phyloP scores from a whole-genome alignment of 2,113 vertebrate genomes.

The Cynoglossus semilaevis region DNA sequence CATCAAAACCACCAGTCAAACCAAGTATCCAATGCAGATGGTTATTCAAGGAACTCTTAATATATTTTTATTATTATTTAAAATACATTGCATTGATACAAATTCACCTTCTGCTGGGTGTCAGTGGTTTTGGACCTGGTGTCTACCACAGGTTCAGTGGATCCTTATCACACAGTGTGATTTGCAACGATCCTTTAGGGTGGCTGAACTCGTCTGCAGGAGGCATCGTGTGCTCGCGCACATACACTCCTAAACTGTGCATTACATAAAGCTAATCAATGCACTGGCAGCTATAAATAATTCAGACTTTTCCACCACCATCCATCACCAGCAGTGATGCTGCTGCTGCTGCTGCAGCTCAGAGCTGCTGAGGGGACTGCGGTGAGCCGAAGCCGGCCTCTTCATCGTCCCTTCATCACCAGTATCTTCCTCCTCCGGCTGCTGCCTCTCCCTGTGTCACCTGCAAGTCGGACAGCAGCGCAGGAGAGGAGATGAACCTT shows the following conservation, averaged over 20 bases:
- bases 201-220: no score
- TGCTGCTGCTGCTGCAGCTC: conserved; percentile 23
- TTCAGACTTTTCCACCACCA: conserved; percentile 32
- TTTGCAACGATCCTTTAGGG: no score
- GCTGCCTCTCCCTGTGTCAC: conserved; percentile 9
- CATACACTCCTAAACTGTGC: conserved; percentile 18
- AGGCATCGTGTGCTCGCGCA: conserved; percentile 1
- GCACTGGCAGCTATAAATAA: conserved; percentile 54
- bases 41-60: no score
- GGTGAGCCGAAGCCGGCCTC: conserved; percentile 29
- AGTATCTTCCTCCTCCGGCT: background rate
- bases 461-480: conserved; percentile 12
- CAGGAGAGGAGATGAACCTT: conserved; percentile 16
- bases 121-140: no score
- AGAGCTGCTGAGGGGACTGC: conserved; percentile 26
- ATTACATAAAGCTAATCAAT: conserved; percentile 56
- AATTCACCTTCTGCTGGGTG: no score
- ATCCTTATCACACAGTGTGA: no score
- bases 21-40: no score
- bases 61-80: no score
- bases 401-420: background rate
- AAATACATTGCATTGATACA: no score
- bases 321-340: conserved; percentile 28
- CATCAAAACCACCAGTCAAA: no score
- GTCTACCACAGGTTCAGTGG: no score